A percentile compares a stretch with the other conserved stretches of the same genome.
Evolutionary conservation across 2,113 vertebrate genomes (phyloP).

Genomic region (Rattus norvegicus): DNA sequence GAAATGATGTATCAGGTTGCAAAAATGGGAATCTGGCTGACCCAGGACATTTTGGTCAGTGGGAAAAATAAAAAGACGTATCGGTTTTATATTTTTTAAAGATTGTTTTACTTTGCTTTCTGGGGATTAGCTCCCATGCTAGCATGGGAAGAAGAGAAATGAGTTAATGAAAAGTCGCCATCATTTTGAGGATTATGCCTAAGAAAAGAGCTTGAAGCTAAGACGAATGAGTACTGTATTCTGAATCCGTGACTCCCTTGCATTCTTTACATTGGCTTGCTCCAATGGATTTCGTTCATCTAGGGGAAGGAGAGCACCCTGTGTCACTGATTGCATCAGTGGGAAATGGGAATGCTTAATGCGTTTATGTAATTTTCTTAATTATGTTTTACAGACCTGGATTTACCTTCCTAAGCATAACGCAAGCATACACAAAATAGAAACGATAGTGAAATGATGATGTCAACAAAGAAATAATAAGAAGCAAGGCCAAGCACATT

Average conservation of each 20-base stretch:
- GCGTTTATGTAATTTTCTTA: neutral
- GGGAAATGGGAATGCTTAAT: slow-evolving; percentile 26
- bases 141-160: neutral
- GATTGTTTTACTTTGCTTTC: slow-evolving; percentile 53
- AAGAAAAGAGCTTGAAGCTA: slow-evolving; percentile 35
- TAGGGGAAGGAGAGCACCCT: neutral
- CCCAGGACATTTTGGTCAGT: slow-evolving; percentile 32
- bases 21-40: slow-evolving; percentile 62
- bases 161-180: slow-evolving; percentile 31
- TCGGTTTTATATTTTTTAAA: slow-evolving; percentile 55
- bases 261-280: slow-evolving; percentile 34
- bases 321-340: neutral
- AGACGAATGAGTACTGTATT: slow-evolving; percentile 40
- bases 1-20: slow-evolving; percentile 61
- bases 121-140: neutral
- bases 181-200: neutral
- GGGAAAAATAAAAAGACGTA: neutral
- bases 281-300: slow-evolving; percentile 17
- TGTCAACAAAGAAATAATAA: slow-evolving; percentile 33
- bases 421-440: slow-evolving; percentile 13
- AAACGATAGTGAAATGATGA: neutral
- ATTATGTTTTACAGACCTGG: slow-evolving; percentile 8
- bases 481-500: slow-evolving; percentile 18
- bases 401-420: slow-evolving; percentile 43
- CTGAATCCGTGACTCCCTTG: slow-evolving; percentile 50